These are phyloP conservation scores for Pachyseris speciosa DNA, from an alignment of 64 coral and sea anemone species.

Conservation along the genomic window DNA sequence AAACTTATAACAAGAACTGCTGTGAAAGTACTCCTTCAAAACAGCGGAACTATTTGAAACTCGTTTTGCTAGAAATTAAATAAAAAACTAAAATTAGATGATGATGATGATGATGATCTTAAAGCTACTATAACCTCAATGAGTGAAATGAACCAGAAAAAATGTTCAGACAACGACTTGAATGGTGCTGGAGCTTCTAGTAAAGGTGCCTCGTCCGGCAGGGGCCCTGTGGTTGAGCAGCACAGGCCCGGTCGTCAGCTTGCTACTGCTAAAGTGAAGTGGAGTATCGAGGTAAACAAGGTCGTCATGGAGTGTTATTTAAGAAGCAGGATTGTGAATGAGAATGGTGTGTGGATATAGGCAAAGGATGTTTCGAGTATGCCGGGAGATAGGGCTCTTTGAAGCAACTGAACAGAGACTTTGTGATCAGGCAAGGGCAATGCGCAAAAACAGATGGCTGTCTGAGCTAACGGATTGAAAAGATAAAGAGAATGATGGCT, in stretches of 20 bases:
- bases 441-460: not conserved
- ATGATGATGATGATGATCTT: no score
- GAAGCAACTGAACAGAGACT: not conserved
- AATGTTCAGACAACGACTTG: not conserved
- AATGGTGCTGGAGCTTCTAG: not conserved
- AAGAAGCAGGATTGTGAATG: not conserved
- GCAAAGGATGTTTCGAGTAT: not conserved
- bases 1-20: no score
- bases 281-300: not conserved
- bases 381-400: not conserved
- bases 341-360: not conserved
- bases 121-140: no score
- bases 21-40: no score
- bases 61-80: no score
- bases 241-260: constrained; percentile 3
- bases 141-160: no score
- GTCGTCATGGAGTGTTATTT: not conserved
- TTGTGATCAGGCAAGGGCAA: constrained; percentile 21
- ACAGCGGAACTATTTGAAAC: no score
- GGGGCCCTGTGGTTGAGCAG: constrained; percentile 15
- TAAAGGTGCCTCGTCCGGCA: not conserved
- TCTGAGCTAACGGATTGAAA: not conserved
- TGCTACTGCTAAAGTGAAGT: not conserved
- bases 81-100: no score
- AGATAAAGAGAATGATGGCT: not conserved